These are phyloP conservation scores for Zoroaster sp. DNA, from an alignment of 53 echinoderm and acorn worm species.

Conservation along the genomic window DNA sequence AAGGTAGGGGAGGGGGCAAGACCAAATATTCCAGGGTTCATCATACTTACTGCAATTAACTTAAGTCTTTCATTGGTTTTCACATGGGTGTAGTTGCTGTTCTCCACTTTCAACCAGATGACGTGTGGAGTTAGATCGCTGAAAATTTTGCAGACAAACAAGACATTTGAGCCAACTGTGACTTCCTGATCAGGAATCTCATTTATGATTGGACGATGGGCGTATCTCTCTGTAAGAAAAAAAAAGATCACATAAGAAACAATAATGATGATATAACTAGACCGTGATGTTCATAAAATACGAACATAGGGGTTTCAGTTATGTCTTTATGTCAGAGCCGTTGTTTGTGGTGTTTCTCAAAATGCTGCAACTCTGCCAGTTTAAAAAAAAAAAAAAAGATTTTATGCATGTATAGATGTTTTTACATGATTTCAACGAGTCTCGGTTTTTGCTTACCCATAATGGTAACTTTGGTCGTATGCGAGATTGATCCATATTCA, in stretches of 20 bases:
- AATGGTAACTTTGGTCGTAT: constrained; percentile 54
- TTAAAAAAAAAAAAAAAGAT: too few relatives aligned
- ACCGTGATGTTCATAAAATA: neutral
- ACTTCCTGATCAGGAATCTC: constrained; percentile 50
- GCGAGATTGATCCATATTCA: constrained; percentile 53
- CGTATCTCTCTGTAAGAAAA: constrained; percentile 60
- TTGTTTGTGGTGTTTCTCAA: too few relatives aligned
- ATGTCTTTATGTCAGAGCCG: neutral
- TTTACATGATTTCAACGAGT: too few relatives aligned
- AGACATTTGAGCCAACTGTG: constrained; percentile 57
- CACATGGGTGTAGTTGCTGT: constrained; percentile 15
- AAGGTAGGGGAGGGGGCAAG: too few relatives aligned
- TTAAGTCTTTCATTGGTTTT: constrained; percentile 41
- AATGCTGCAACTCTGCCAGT: too few relatives aligned
- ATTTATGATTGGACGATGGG: constrained; percentile 69
- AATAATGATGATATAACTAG: neutral
- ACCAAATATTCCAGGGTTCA: too few relatives aligned
- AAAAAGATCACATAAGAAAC: too few relatives aligned
- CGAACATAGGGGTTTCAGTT: neutral
- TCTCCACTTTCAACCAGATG: constrained; percentile 65
- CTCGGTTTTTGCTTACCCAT: constrained; percentile 56
- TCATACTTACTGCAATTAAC: constrained; percentile 66
- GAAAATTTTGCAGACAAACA: constrained; percentile 67
- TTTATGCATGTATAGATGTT: too few relatives aligned
- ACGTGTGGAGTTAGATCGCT: constrained; percentile 87